phyloP scores from a whole-genome alignment of 2,113 vertebrate genomes.

The Edolisoma coerulescens region DNA sequence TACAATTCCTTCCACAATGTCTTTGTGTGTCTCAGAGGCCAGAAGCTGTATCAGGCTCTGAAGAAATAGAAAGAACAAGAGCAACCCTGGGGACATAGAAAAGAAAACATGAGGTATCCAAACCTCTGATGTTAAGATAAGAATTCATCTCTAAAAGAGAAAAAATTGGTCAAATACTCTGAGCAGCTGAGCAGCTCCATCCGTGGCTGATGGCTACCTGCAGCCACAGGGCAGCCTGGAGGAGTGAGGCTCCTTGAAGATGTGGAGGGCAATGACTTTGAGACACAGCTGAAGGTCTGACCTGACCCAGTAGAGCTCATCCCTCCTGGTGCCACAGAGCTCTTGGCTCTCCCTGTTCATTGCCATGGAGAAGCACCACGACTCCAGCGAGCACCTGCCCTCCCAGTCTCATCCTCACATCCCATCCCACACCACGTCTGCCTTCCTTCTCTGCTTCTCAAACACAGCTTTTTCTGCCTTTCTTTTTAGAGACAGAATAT shows the following conservation, averaged over 20 bases:
- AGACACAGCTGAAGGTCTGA: not conserved
- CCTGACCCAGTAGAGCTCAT: not conserved
- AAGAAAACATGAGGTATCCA: not conserved
- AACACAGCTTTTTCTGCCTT: not conserved
- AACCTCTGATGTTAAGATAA: not conserved
- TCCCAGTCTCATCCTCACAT: not conserved
- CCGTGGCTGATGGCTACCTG: not conserved
- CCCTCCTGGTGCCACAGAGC: not conserved
- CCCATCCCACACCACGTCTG: fast-evolving
- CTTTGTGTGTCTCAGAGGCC: not conserved
- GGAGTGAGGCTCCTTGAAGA: not conserved
- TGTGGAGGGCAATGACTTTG: not conserved
- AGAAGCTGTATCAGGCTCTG: not conserved
- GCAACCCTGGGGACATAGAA: not conserved
- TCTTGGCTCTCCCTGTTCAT: fast-evolving
- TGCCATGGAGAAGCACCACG: fast-evolving
- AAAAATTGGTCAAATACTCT: not conserved
- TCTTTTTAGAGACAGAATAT: not conserved
- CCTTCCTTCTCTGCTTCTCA: not conserved
- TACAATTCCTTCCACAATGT: not conserved
- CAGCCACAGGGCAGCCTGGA: not conserved
- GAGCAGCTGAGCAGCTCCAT: not conserved
- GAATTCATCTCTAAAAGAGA: not conserved
- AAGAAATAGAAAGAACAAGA: not conserved
- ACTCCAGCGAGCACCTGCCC: fast-evolving